Evolutionary conservation across 2,888 invertebrate genomes (phyloP).

Genomic region (Drosophila subquinaria): DNA sequence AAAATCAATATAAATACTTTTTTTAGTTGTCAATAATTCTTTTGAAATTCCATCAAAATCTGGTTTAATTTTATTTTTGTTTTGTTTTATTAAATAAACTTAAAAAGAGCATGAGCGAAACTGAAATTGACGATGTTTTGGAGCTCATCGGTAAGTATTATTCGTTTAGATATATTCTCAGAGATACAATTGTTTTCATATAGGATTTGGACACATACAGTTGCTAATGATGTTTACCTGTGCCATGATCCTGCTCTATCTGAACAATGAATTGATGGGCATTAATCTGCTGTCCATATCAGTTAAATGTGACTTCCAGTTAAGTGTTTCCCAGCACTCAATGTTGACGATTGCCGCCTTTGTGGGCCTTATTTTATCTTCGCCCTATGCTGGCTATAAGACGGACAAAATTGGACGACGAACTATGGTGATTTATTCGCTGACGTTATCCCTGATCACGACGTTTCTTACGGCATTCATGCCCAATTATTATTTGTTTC

Average conservation of each 20-base stretch:
- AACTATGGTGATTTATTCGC: conserved; percentile 1
- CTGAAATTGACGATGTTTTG: conserved; percentile 1
- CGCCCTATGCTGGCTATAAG: neutral
- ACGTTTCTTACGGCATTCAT: neutral
- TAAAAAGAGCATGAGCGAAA: neutral
- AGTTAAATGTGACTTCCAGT: neutral
- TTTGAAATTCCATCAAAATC: neutral
- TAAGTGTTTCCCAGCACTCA: neutral
- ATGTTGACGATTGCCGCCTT: neutral
- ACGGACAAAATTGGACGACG: conserved; percentile 2
- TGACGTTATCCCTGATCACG: neutral
- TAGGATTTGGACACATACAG: conserved; percentile 3
- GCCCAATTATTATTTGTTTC: conserved; percentile 1
- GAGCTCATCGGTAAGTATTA: neutral
- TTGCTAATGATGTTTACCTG: conserved; percentile 1
- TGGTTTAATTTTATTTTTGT: neutral
- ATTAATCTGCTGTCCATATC: neutral
- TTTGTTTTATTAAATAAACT: neutral
- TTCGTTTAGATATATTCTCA: neutral
- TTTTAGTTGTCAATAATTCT: neutral
- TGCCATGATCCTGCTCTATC: neutral
- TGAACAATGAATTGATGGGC: conserved; percentile 8
- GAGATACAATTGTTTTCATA: neutral
- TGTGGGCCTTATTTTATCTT: neutral
- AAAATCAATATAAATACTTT: neutral